Base-by-base conservation (phyloP, 1,140 invertebrate species). In the Theocolax elegans region DNA sequence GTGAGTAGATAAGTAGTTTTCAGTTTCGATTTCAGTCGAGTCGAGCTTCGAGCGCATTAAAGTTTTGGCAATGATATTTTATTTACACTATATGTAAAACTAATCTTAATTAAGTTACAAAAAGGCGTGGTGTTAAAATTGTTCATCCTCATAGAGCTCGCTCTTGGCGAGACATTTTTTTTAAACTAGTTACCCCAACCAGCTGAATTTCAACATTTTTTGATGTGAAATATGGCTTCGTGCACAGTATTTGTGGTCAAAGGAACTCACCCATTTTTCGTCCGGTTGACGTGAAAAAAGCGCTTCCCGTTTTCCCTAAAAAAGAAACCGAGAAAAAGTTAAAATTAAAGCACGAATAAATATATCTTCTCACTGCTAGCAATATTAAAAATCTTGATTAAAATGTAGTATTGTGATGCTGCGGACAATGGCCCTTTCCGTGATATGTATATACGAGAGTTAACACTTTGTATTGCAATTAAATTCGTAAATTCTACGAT, bases 331-430 rank as follows among this genome's bases (percentile, higher is more conserved):
- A 38, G 0, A 58, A 38, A 27, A 66, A 8, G 19, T 49, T 35
- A 17, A 38, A 46, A 56, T 58, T 67, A 56, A 48, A 58, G 35
- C 46, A 12, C 21, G n/a, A 29, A 59, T 67, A 67, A 66, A 66
- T 66, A 67, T n/a, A 67, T 48, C 66, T 19, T 21, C 29, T 29
- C 40, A 2, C 13, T 23, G 66, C 29, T 67, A 67, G 60, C 42
- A 51, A 40, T 60, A 59, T 60, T 67, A 51, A 60, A 56, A 67
- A 67, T 60, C 56, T 67, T 59, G 56, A 60, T 67, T 21, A 60
- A 67, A 63, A 63, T 63, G 19, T 27, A 49, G 31, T 19, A 67
- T 67, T 48, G 40, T 48, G 0, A 6, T 48, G 13, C 17, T 48
- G n/a, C 15, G 27, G 42, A 44, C 51, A 58, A 58, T 58, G n/a